Conservation (phyloP, 2,888 invertebrate genomes). For the Luffia ferchaultella region DNA sequence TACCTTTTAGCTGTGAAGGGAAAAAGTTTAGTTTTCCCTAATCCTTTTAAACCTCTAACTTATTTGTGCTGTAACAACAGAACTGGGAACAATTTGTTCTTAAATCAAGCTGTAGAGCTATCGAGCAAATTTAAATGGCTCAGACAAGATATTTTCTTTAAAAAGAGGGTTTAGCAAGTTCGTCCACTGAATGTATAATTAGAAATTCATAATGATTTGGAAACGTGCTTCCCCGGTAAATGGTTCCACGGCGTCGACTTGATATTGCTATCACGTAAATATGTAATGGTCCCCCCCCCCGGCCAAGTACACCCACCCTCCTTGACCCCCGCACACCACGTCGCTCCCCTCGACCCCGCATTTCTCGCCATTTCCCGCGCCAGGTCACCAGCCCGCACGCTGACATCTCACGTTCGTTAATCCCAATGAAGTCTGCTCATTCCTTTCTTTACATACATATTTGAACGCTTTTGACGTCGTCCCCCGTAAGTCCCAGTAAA, state of each 20-base stretch:
- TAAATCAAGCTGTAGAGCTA: conserved; percentile 1
- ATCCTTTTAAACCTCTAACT: no score
- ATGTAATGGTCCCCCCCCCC: conserved; percentile 23
- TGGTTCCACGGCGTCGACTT: conserved; percentile 21
- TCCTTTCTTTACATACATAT: no score
- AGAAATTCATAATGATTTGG: conserved; percentile 32
- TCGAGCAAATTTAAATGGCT: conserved; percentile 8
- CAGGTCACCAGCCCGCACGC: no score
- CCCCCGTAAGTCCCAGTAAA: no score
- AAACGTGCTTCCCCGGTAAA: conserved; percentile 23
- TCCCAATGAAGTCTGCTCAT: no score
- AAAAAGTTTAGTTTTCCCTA: no score
- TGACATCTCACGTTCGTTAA: conserved; percentile 3
- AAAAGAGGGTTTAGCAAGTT: conserved; percentile 19
- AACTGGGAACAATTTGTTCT: not conserved
- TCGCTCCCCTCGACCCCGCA: not conserved
- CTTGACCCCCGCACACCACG: conserved; percentile 3
- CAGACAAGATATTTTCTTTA: conserved; percentile 21
- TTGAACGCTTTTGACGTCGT: no score
- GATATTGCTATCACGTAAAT: conserved; percentile 35
- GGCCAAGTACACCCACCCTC: no score
- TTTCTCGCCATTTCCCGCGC: no score
- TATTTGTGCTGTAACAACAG: not conserved
- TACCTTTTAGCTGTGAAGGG: no score
- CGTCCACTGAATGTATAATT: conserved; percentile 31